Evolutionary conservation across 2,797 vertebrate species (phyloP), one percentile per base, ranked within the genome.

Genomic region (Xerus rutilus): DNA sequence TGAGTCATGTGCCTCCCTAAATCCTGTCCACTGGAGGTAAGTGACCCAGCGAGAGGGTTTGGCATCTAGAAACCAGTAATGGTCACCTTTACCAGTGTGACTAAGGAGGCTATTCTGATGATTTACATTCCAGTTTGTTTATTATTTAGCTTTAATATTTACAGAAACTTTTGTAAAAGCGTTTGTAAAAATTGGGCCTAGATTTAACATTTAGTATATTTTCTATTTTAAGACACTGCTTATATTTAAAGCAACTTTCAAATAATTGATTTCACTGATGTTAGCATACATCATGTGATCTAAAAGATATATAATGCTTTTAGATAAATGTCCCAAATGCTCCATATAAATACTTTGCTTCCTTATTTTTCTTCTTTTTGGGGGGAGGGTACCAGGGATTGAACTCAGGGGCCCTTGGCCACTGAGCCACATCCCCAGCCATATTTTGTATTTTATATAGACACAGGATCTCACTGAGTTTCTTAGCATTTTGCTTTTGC

Each of bases 71-170:
- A 87, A 86, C 30, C 25, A 57, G 45, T 47, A 30, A 12, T 39
- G 23, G 47, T 23, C 49, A 52, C 49, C 8, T 67, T 7, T 2
- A n/a, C 12, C 39, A 47, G 1, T 54, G 72, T 30, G 28, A 54
- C 18, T 72, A 67, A 39, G 28, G 10, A 52, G 43, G 20, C 43
- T 81, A 67, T 90, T 85, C 52, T 76, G 49, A 49, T 64, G 74
- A 15, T 6, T 70, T 23, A 69, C 14, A 72, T 3, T 83, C 82
- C 35, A 64, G 17, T 85, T 67, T 49, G 14, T 82, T 90, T 91
- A 84, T 64, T 74, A 49, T 43, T 57, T 84, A 91, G 64, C 69
- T 93, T 78, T 93, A 94, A 82, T 5, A 0, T 76, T 94, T 89
- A 59, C 47, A 35, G 23, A 30, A 62, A 49, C 5, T 57, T 76